Conservation (phyloP, 2,113 vertebrate species). For the Pomatostomus ruficeps region DNA sequence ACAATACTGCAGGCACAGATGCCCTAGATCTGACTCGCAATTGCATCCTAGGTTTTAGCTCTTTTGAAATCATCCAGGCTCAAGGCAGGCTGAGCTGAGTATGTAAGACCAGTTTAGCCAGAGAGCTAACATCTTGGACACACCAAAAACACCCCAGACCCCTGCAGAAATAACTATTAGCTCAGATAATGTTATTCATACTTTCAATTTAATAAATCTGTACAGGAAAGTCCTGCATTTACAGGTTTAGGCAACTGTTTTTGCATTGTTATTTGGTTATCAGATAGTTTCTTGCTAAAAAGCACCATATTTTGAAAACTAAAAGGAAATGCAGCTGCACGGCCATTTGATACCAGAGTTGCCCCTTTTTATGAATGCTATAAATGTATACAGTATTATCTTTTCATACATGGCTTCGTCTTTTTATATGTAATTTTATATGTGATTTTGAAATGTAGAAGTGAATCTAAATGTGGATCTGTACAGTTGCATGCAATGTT, state of each 20-base stretch:
- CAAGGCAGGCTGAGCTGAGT: neutral
- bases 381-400: neutral
- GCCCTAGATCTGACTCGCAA: slow-evolving; percentile 20
- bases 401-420: neutral
- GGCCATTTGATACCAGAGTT: neutral
- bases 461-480: neutral
- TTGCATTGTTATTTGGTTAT: neutral
- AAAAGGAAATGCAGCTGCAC: neutral
- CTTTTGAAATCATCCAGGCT: neutral
- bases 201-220: neutral
- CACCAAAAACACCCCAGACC: neutral
- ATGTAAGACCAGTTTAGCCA: neutral
- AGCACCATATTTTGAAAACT: neutral
- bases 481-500: neutral
- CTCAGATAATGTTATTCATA: neutral
- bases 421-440: neutral
- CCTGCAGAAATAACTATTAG: neutral
- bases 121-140: fast-evolving
- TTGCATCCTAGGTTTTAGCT: neutral
- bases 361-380: neutral
- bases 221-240: neutral
- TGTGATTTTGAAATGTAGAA: neutral
- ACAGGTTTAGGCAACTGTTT: neutral
- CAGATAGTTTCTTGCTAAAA: neutral
- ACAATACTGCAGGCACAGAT: neutral